A percentile compares a stretch with the other conserved stretches of the same genome.
These are phyloP conservation scores for Eremophila alpestris DNA, from an alignment of 2,797 vertebrate genomes.

Conservation along the genomic window DNA sequence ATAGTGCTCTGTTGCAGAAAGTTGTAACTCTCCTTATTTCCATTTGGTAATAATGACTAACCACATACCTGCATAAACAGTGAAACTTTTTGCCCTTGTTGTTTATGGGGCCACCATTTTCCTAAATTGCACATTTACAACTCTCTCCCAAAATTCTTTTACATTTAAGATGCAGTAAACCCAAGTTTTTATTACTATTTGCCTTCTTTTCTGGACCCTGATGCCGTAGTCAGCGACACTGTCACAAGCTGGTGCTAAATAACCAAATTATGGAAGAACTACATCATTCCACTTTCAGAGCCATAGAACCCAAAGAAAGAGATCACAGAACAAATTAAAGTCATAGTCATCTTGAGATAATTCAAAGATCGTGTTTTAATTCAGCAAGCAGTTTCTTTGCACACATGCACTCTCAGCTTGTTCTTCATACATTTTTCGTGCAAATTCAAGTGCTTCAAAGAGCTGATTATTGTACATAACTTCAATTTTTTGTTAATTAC, in stretches of 20 bases:
- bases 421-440: background rate
- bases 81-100: background rate
- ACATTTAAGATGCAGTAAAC: background rate
- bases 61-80: background rate
- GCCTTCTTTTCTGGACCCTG: background rate
- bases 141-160: background rate
- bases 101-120: background rate
- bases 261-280: background rate
- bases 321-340: background rate
- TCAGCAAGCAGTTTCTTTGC: background rate
- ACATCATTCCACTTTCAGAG: background rate
- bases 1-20: background rate
- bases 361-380: background rate
- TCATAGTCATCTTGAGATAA: background rate
- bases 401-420: background rate
- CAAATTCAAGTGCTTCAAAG: background rate
- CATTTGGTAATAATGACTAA: background rate
- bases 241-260: background rate
- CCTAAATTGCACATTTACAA: background rate
- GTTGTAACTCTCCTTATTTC: background rate
- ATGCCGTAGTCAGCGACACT: background rate
- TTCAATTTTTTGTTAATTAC: background rate
- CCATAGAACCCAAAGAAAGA: background rate
- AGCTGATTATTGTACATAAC: background rate
- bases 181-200: background rate